A percentile compares a stretch with the other conserved stretches of the same genome.
These are phyloP conservation scores for Hirtodrosophila histrioides DNA, from an alignment of 2,888 invertebrate species.

Conservation along the genomic window DNA sequence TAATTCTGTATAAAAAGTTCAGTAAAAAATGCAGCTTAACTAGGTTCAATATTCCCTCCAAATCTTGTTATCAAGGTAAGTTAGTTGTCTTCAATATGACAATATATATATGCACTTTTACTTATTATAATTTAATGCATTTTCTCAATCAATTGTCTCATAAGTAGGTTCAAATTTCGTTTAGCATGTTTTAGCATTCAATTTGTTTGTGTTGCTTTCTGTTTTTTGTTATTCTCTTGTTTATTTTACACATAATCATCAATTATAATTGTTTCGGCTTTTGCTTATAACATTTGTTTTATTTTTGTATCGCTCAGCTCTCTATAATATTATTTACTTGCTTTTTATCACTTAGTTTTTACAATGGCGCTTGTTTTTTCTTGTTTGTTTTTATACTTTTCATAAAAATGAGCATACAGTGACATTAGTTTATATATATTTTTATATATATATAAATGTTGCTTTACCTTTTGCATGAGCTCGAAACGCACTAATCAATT, in stretches of 20 bases:
- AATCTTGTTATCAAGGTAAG: constrained; percentile 52
- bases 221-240: constrained; percentile 34
- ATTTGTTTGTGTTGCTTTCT: constrained; percentile 12
- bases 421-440: constrained; percentile 53
- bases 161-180: constrained; percentile 49
- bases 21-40: constrained; percentile 83
- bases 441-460: constrained; percentile 43
- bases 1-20: constrained; percentile 79
- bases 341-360: constrained; percentile 83
- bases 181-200: constrained; percentile 33
- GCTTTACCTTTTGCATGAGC: constrained; percentile 23
- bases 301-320: constrained; percentile 32
- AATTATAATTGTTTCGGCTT: constrained; percentile 42
- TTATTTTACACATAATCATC: constrained; percentile 57
- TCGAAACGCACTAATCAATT: constrained; percentile 62
- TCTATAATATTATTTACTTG: constrained; percentile 64
- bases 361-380: constrained; percentile 82
- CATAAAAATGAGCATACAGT: constrained; percentile 64
- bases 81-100: constrained; percentile 47
- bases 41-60: constrained; percentile 67
- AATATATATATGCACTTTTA: constrained; percentile 35
- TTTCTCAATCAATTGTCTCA: constrained; percentile 44
- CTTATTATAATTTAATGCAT: constrained; percentile 33
- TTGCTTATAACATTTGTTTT: constrained; percentile 36
- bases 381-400: constrained; percentile 33